Percentiles rank a stretch among this genome's conserved stretches.
Conservation (phyloP, 2,888 invertebrate genomes). For the Hecatera dysodea region DNA sequence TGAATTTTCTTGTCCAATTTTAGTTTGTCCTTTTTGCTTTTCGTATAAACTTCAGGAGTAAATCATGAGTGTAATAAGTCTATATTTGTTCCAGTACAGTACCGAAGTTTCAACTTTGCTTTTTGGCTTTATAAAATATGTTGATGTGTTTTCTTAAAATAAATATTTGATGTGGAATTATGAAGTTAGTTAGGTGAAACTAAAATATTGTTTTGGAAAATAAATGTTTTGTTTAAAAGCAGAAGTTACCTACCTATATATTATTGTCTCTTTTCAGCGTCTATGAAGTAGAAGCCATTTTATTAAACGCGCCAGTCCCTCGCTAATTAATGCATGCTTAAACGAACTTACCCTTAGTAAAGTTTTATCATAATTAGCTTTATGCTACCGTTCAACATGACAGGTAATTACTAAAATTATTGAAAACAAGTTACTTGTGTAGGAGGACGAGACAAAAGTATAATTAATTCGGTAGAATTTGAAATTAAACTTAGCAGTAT, state of each 20-base stretch:
- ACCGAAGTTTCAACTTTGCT: conserved; percentile 36
- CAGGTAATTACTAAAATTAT: no score
- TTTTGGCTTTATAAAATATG: conserved; percentile 34
- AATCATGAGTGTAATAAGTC: conserved; percentile 47
- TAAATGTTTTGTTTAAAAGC: not conserved
- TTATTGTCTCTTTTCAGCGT: no score
- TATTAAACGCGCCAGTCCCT: no score
- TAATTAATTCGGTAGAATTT: no score
- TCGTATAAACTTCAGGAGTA: conserved; percentile 28
- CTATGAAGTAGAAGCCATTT: no score
- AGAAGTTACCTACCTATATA: not conserved
- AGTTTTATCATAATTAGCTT: no score
- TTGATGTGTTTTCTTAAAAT: conserved; percentile 21
- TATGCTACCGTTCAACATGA: no score
- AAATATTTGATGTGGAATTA: conserved; percentile 24
- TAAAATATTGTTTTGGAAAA: conserved; percentile 3
- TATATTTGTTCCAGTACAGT: conserved; percentile 33
- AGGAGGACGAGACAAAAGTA: no score
- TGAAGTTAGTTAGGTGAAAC: conserved; percentile 13
- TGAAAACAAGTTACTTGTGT: no score
- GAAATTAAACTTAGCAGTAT: no score
- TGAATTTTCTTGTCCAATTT: conserved; percentile 22
- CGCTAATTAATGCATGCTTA: no score
- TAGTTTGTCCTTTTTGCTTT: conserved; percentile 13
- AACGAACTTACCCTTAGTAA: no score